phyloP scores from a whole-genome alignment of 2,888 invertebrate species.

The Epirrita christyi region DNA sequence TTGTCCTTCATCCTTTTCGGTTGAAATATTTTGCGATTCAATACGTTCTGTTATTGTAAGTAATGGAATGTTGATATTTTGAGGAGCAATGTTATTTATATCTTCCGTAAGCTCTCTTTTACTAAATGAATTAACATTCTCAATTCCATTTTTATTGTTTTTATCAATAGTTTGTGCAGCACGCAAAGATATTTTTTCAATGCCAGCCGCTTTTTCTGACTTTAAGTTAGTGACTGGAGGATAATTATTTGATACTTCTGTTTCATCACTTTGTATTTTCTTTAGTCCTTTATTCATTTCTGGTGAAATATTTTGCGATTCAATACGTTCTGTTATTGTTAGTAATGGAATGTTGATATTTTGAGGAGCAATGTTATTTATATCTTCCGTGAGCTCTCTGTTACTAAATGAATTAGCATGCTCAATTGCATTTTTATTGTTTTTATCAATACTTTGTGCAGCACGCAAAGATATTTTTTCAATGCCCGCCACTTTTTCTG shows the following conservation, averaged over 20 bases:
- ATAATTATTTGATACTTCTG: background rate
- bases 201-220: background rate
- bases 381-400: background rate
- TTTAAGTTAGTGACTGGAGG: background rate
- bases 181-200: background rate
- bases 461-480: background rate
- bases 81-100: background rate
- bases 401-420: background rate
- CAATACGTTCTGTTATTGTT: background rate
- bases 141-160: no score
- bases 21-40: background rate
- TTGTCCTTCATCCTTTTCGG: background rate
- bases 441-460: background rate
- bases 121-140: no score
- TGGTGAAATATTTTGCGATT: background rate
- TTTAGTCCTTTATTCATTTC: background rate
- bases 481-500: background rate
- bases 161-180: background rate
- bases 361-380: background rate
- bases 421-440: background rate
- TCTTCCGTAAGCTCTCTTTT: no score
- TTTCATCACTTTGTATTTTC: background rate
- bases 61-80: background rate
- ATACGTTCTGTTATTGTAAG: background rate
- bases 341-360: background rate